These are phyloP conservation scores for Meteorus cinctellus DNA, from an alignment of 2,888 invertebrate species.

Conservation along the genomic window DNA sequence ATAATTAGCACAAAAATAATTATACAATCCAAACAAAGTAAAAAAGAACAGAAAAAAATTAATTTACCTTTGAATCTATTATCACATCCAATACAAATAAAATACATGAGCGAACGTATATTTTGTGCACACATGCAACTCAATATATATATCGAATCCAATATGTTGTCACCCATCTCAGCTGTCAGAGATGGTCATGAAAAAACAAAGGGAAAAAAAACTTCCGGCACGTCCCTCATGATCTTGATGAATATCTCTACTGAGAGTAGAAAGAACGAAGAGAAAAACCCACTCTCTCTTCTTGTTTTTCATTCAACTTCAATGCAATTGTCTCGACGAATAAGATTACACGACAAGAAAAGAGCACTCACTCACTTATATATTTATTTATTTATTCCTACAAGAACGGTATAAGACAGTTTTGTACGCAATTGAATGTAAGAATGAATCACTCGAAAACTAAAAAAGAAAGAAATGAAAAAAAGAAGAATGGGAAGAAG, in stretches of 20 bases:
- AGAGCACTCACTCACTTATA: not conserved
- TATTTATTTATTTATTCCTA: not conserved
- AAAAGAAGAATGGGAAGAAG: not conserved
- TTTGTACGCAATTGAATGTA: not conserved
- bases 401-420: not conserved
- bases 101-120: not conserved
- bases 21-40: not conserved
- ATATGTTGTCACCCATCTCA: constrained; percentile 3
- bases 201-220: not conserved
- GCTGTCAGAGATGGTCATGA: constrained; percentile 1
- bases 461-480: not conserved
- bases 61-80: not conserved
- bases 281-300: not conserved
- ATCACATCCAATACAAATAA: not conserved
- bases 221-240: constrained; percentile 1
- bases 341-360: not conserved
- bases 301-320: not conserved
- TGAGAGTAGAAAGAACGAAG: not conserved
- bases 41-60: not conserved
- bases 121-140: not conserved
- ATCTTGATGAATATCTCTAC: constrained; percentile 7
- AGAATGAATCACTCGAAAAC: not conserved
- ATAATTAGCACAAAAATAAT: not conserved
- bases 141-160: not conserved
- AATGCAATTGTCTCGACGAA: not conserved